Conservation (phyloP, 2,113 vertebrate species). For the Trichomycterus rosablanca region DNA sequence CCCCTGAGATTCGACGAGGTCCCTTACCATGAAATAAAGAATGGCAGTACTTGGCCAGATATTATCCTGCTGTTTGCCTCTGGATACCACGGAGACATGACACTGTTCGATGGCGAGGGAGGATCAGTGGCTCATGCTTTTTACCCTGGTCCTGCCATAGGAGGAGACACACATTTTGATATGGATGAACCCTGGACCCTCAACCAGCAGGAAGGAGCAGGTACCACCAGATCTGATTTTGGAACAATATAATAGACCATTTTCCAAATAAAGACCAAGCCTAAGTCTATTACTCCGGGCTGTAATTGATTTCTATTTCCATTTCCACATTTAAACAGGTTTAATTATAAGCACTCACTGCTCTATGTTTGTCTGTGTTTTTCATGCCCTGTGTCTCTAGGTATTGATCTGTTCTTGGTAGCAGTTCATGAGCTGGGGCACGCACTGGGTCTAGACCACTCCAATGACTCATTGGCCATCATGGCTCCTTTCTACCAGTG, state of each 20-base stretch:
- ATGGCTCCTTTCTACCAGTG: conserved; percentile 98
- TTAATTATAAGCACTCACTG: background rate
- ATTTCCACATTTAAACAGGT: background rate
- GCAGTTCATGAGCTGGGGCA: conserved; percentile 89
- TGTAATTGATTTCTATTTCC: too few relatives aligned
- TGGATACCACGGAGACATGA: conserved; percentile 94
- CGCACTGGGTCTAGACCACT: conserved; percentile 90
- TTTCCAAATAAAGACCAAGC: too few relatives aligned
- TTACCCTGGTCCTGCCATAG: conserved; percentile 89
- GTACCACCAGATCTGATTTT: conserved; percentile 61
- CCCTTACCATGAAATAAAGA: conserved; percentile 70
- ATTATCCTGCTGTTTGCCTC: conserved; percentile 93
- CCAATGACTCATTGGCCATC: conserved; percentile 81
- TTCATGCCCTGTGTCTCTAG: conserved; percentile 55
- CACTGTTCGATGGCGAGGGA: conserved; percentile 87
- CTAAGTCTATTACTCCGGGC: too few relatives aligned
- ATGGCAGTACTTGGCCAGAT: conserved; percentile 77
- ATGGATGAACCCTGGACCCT: conserved; percentile 93
- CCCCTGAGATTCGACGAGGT: conserved; percentile 83
- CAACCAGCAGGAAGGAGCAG: conserved; percentile 74
- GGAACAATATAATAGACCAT: background rate
- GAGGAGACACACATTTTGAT: conserved; percentile 92
- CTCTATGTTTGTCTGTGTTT: too few relatives aligned
- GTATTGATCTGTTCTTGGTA: conserved; percentile 91
- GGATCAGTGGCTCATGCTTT: conserved; percentile 94